These are phyloP conservation scores for Atopsyche davidsoni DNA, from an alignment of 1,140 invertebrate species.

Conservation along the genomic window DNA sequence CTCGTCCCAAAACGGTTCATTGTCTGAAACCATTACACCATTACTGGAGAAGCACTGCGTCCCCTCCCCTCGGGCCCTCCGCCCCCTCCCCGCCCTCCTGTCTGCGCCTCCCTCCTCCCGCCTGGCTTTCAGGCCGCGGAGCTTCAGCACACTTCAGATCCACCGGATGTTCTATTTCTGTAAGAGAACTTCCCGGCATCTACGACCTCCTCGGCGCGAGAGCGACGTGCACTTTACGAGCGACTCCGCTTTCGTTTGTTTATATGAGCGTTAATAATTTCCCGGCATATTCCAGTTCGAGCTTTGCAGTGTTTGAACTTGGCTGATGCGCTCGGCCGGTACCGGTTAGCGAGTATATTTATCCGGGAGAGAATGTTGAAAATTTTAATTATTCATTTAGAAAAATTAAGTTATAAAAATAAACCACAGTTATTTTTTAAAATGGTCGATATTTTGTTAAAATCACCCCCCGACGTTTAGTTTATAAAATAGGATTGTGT, in stretches of 20 bases:
- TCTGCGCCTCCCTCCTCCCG: conserved; percentile 5
- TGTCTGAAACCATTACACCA: conserved; percentile 26
- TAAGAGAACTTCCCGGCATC: not conserved
- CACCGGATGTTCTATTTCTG: not conserved
- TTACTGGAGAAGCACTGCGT: conserved; percentile 7
- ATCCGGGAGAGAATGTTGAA: too few species aligned
- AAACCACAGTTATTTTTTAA: too few species aligned
- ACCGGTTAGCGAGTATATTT: too few species aligned
- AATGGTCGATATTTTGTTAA: too few species aligned
- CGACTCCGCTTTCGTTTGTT: not conserved
- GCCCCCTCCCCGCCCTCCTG: conserved; percentile 16
- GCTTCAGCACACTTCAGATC: too few species aligned
- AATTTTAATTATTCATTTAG: too few species aligned
- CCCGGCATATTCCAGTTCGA: too few species aligned
- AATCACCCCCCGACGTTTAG: conserved; percentile 25
- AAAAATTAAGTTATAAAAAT: too few species aligned
- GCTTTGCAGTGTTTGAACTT: too few species aligned
- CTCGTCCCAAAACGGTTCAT: conserved; percentile 28
- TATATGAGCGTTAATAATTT: conserved; percentile 2
- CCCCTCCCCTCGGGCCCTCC: conserved; percentile 13
- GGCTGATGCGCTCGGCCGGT: too few species aligned
- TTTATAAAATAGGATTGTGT: conserved; percentile 29
- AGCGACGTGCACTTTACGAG: too few species aligned
- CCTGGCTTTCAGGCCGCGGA: too few species aligned
- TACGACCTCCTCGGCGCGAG: not conserved